These are phyloP conservation scores for Gastrophryne carolinensis DNA, from an alignment of 2,797 vertebrate genomes.

Conservation along the genomic window DNA sequence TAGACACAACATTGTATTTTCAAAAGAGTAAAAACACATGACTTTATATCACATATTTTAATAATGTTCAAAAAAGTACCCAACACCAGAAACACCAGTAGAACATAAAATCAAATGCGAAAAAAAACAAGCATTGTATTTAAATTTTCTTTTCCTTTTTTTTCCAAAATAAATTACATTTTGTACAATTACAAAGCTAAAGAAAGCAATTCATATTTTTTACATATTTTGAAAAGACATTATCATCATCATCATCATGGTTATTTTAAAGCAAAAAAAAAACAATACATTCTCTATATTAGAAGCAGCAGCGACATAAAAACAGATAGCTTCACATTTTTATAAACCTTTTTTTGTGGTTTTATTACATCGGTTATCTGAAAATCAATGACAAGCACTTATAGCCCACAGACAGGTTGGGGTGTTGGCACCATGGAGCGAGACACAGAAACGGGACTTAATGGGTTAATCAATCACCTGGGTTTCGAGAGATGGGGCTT, in stretches of 20 bases:
- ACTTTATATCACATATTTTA: slow-evolving; percentile 71
- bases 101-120: slow-evolving; percentile 77
- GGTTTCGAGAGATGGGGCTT: slow-evolving; percentile 57
- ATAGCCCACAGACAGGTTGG: slow-evolving; percentile 77
- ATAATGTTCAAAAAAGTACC: slow-evolving; percentile 84
- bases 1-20: neutral
- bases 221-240: slow-evolving; percentile 86
- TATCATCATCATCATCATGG: no score
- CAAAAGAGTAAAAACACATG: slow-evolving; percentile 53
- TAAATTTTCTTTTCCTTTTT: slow-evolving; percentile 42
- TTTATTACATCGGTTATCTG: slow-evolving; percentile 71
- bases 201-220: slow-evolving; percentile 77
- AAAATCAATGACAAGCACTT: slow-evolving; percentile 76
- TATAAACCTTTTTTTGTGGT: slow-evolving; percentile 67
- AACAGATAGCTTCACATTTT: slow-evolving; percentile 72
- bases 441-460: slow-evolving; percentile 80
- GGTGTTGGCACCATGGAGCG: slow-evolving; percentile 81
- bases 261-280: slow-evolving; percentile 84
- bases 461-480: slow-evolving; percentile 72
- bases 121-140: slow-evolving; percentile 74
- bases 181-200: slow-evolving; percentile 85
- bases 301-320: slow-evolving; percentile 76
- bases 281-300: slow-evolving; percentile 85
- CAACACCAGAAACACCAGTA: slow-evolving; percentile 85
- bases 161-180: slow-evolving; percentile 78